These are phyloP conservation scores for Pseudoips prasinana DNA, from an alignment of 2,888 invertebrate genomes.

Conservation along the genomic window DNA sequence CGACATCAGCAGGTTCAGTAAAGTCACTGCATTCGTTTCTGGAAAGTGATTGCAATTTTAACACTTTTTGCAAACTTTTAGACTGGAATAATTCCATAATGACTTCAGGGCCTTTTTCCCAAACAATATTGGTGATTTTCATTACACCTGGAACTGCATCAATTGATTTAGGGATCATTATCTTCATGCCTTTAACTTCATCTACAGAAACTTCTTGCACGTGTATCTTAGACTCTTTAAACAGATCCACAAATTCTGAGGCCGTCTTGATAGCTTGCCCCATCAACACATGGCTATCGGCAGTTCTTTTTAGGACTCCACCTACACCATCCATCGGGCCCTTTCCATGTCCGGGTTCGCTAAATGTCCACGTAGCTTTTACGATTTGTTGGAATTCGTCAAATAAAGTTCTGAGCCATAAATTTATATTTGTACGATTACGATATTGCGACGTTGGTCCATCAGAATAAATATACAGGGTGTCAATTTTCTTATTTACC, in stretches of 20 bases:
- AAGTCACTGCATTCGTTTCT: too few species aligned
- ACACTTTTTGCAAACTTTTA: too few species aligned
- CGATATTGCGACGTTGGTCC: constrained; percentile 3
- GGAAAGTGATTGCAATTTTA: too few species aligned
- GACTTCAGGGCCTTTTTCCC: too few species aligned
- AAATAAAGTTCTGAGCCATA: constrained; percentile 1
- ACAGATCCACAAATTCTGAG: not conserved
- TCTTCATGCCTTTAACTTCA: too few species aligned
- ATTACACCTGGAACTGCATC: too few species aligned
- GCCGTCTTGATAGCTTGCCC: not conserved
- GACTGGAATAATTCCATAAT: too few species aligned
- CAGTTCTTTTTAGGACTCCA: not conserved
- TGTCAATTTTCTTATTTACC: not conserved
- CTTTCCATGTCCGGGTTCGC: not conserved
- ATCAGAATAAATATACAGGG: constrained; percentile 1
- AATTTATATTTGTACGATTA: not conserved
- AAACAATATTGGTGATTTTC: too few species aligned
- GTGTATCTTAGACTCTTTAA: not conserved
- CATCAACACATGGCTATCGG: not conserved
- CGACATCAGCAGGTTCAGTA: too few species aligned
- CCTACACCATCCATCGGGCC: constrained; percentile 1
- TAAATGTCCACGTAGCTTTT: constrained; percentile 1
- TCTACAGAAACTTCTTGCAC: too few species aligned
- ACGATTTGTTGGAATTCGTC: constrained; percentile 1
- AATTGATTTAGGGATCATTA: too few species aligned